Evolutionary conservation across 2,888 invertebrate genomes (phyloP), one percentile per base, ranked within the genome.

Genomic region (Nephrotoma appendiculata): DNA sequence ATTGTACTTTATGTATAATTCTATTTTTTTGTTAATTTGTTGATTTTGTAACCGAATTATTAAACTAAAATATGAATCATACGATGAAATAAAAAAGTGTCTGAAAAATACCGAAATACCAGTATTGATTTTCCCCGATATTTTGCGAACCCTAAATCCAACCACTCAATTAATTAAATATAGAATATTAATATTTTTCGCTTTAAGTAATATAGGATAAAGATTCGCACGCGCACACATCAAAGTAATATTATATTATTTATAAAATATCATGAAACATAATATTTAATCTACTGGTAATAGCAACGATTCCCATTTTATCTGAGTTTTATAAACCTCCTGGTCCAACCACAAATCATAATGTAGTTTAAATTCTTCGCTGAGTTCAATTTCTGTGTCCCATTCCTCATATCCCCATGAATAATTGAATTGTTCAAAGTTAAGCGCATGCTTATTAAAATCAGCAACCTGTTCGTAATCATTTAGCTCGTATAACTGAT

Each of bases 331-430:
- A 91, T 96, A 98, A 41, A 99, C 99, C 93, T 99, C 99, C 90
- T 98, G 96, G 89, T 99, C 96, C 87, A 99, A 93, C 99, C 99
- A 99, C 19, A 96, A 91, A 90, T 98, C 96, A 91, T 99, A 99
- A 90, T 98, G 96, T 87, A 95, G 95, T 91, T 97, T 98, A 90
- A 98, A 98, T 91, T 97, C 98, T 86, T 97, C 97, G 11, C 97
- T 98, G 87, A 99, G 93, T 89, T 98, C 97, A 87, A 91, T 89
- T 88, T 91, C 91, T 48, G 91, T 90, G 88, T 92, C 92, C 91
- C 91, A 92, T 11, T 91, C 91, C 41, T 91, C 91, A 87, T 91
- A 91, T 0, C 91, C 91, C 43, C 91, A 91, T 88, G 90, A 87
- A 86, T 88, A 92, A 12, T 85, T 71, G 5, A 83, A 86, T 57